Evolutionary conservation across 2,113 vertebrate species (phyloP).

Genomic region (Ictalurus furcatus): DNA sequence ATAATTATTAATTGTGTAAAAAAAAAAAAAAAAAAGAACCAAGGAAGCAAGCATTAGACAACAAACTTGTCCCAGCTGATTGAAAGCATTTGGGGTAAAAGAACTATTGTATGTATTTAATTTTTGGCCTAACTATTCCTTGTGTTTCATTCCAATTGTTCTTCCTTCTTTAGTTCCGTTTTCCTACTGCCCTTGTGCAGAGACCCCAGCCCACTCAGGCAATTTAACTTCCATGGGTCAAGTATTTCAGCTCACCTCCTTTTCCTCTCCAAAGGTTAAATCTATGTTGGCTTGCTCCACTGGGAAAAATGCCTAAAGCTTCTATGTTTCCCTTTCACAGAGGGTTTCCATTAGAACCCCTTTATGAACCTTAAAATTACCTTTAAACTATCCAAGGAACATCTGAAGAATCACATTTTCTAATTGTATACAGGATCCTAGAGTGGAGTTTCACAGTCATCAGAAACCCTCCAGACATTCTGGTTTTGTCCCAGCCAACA

Average conservation of each 20-base stretch:
- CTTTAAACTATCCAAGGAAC: not conserved
- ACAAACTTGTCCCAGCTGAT: not conserved
- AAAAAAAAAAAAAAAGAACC: not conserved
- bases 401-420: not conserved
- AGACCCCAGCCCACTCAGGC: not conserved
- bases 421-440: not conserved
- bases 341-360: not conserved
- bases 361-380: not conserved
- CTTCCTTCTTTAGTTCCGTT: not conserved
- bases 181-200: not conserved
- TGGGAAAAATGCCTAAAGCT: not conserved
- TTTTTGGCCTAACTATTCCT: not conserved
- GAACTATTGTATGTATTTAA: not conserved
- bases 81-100: too few relatives aligned
- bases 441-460: not conserved
- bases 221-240: not conserved
- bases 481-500: not conserved
- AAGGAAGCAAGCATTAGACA: not conserved
- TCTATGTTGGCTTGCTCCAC: too few relatives aligned
- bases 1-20: not conserved
- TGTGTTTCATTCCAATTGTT: not conserved
- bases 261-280: not conserved
- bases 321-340: not conserved
- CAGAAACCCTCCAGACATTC: not conserved
- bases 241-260: not conserved